Evolutionary conservation across 1,140 invertebrate genomes (phyloP).

Genomic region (Aphaenogaster rudis): DNA sequence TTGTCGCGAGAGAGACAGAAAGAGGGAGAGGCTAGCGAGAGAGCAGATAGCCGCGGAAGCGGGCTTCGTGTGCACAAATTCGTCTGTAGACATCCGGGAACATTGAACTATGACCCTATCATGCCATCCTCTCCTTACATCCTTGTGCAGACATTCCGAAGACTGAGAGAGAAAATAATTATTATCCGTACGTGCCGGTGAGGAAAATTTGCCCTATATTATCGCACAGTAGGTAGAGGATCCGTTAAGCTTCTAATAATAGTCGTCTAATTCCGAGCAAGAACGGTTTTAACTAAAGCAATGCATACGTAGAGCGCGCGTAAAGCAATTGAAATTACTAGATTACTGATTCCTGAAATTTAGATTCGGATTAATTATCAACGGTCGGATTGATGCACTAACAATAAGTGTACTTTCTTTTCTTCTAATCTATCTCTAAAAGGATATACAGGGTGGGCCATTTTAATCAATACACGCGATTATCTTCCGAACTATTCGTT

Average conservation of each 20-base stretch:
- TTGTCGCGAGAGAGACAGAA: conserved; percentile 3
- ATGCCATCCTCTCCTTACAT: background rate
- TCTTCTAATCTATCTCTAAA: background rate
- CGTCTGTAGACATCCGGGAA: conserved; percentile 43
- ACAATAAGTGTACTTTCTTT: background rate
- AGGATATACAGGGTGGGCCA: background rate
- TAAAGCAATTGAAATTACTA: conserved; percentile 36
- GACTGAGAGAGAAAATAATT: conserved; percentile 43
- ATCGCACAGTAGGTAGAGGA: background rate
- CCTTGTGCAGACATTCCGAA: background rate
- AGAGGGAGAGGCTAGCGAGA: background rate
- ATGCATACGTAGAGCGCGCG: background rate
- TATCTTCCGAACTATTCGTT: too few relatives aligned
- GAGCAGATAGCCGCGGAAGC: conserved; percentile 21
- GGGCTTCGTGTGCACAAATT: conserved; percentile 40
- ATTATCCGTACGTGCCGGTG: conserved; percentile 37
- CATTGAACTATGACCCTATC: conserved; percentile 46
- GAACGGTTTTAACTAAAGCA: conserved; percentile 10
- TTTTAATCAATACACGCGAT: too few relatives aligned
- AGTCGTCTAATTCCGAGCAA: conserved; percentile 37
- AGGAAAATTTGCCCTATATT: conserved; percentile 31
- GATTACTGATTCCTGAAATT: conserved; percentile 38
- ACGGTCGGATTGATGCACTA: background rate
- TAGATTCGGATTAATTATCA: background rate
- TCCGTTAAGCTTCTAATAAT: conserved; percentile 42